Conservation (phyloP, 64 coral and sea anemone genomes). For the Pocillopora damicornis region DNA sequence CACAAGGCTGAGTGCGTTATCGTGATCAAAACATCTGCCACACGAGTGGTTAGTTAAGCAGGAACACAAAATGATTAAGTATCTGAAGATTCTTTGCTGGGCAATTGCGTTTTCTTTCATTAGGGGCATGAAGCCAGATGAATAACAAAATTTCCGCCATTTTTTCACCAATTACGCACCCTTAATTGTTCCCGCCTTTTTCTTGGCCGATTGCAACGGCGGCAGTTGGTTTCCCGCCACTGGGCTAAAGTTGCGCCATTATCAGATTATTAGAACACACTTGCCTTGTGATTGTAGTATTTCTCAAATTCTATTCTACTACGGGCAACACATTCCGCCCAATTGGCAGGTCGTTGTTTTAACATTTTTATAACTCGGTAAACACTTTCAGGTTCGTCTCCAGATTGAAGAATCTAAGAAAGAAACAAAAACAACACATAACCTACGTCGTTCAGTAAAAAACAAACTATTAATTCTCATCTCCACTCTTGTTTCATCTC, state of each 20-base stretch:
- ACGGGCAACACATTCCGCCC: conserved; percentile 68
- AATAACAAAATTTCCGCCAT: too few species aligned
- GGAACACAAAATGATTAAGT: too few species aligned
- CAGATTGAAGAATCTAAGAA: conserved; percentile 58
- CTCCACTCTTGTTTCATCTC: too few species aligned
- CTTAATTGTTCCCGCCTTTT: neutral
- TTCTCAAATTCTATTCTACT: conserved; percentile 93
- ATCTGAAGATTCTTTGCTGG: too few species aligned
- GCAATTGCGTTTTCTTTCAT: too few species aligned
- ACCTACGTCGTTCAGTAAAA: neutral
- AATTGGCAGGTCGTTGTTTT: conserved; percentile 55
- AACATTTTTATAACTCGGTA: conserved; percentile 54
- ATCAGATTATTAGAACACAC: too few species aligned
- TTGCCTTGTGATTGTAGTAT: conserved; percentile 98
- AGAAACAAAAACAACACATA: neutral
- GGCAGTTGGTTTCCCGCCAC: too few species aligned
- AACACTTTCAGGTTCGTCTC: conserved; percentile 66
- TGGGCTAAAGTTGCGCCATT: too few species aligned
- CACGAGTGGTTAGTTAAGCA: too few species aligned
- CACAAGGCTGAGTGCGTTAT: too few species aligned
- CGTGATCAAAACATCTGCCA: too few species aligned
- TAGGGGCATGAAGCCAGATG: too few species aligned
- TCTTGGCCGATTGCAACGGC: neutral
- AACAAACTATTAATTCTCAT: neutral
- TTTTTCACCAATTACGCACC: neutral